phyloP scores from a whole-genome alignment of 2,797 vertebrate species.

The Lemur catta region DNA sequence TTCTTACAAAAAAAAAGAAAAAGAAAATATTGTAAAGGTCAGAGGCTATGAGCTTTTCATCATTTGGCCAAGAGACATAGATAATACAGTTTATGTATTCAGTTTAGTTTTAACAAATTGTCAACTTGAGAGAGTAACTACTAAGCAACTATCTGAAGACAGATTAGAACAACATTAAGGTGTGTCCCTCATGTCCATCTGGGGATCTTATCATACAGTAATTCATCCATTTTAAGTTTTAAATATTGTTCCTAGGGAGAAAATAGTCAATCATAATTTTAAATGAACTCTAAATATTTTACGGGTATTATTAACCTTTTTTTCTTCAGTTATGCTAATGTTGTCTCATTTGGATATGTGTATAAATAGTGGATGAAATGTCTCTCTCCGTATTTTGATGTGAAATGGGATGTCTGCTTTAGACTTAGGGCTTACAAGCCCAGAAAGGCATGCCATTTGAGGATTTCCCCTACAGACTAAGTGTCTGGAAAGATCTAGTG shows the following conservation, averaged over 20 bases:
- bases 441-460: background rate
- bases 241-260: slow-evolving; percentile 31
- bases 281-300: slow-evolving; percentile 41
- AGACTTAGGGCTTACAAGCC: background rate
- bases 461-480: background rate
- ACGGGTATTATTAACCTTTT: background rate
- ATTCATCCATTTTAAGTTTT: slow-evolving; percentile 41
- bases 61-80: background rate
- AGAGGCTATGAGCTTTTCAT: slow-evolving; percentile 13
- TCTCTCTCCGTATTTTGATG: background rate
- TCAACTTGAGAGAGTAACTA: slow-evolving; percentile 7
- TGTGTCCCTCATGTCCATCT: background rate
- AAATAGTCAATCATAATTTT: slow-evolving; percentile 23
- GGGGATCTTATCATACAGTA: background rate
- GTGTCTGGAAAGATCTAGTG: background rate
- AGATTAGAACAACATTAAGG: slow-evolving; percentile 33
- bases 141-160: slow-evolving; percentile 8
- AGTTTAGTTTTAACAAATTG: slow-evolving; percentile 61
- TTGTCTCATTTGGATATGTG: background rate
- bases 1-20: background rate
- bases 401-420: background rate
- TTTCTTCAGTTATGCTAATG: background rate
- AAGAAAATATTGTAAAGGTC: slow-evolving; percentile 42
- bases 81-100: slow-evolving; percentile 34
- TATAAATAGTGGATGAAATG: background rate